phyloP scores from a whole-genome alignment of 2,113 vertebrate species.

The Paracanthobrama guichenoti region DNA sequence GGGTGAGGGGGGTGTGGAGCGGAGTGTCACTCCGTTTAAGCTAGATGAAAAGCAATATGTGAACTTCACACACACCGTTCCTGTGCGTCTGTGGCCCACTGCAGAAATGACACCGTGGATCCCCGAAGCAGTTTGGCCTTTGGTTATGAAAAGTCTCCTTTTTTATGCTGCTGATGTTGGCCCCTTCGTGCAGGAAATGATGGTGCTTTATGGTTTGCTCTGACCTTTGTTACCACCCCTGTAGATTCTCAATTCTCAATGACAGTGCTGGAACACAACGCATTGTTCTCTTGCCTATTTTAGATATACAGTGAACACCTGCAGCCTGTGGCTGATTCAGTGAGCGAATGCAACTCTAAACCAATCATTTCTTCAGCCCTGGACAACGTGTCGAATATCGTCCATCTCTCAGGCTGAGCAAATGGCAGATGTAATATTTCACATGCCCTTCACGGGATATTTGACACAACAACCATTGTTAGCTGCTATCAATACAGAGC shows the following conservation, averaged over 20 bases:
- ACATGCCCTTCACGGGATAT: slow-evolving; percentile 36
- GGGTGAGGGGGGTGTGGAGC: slow-evolving; percentile 61
- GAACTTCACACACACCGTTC: slow-evolving; percentile 55
- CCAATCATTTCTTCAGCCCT: slow-evolving; percentile 13
- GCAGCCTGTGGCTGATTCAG: slow-evolving; percentile 26
- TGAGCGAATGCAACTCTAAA: slow-evolving; percentile 12
- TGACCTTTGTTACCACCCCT: slow-evolving; percentile 21
- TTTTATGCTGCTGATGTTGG: slow-evolving; percentile 53
- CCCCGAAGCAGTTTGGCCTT: slow-evolving; percentile 60
- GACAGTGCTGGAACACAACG: slow-evolving; percentile 1
- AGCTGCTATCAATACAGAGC: slow-evolving; percentile 37
- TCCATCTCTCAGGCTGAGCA: slow-evolving; percentile 24
- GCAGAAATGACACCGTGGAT: slow-evolving; percentile 62
- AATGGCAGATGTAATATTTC: slow-evolving; percentile 42
- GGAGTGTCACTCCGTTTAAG: slow-evolving; percentile 72
- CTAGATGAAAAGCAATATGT: slow-evolving; percentile 70
- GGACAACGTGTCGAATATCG: slow-evolving; percentile 11
- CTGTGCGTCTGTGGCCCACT: slow-evolving; percentile 58
- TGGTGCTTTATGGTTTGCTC: slow-evolving; percentile 32
- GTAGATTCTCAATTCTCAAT: not conserved
- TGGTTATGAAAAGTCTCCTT: slow-evolving; percentile 61
- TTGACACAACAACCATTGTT: slow-evolving; percentile 41
- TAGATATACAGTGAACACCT: slow-evolving; percentile 23
- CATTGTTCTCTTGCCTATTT: slow-evolving; percentile 22
- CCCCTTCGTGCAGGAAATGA: slow-evolving; percentile 21